Conservation (phyloP, 2,113 vertebrate species). For the Oxyruncus cristatus region DNA sequence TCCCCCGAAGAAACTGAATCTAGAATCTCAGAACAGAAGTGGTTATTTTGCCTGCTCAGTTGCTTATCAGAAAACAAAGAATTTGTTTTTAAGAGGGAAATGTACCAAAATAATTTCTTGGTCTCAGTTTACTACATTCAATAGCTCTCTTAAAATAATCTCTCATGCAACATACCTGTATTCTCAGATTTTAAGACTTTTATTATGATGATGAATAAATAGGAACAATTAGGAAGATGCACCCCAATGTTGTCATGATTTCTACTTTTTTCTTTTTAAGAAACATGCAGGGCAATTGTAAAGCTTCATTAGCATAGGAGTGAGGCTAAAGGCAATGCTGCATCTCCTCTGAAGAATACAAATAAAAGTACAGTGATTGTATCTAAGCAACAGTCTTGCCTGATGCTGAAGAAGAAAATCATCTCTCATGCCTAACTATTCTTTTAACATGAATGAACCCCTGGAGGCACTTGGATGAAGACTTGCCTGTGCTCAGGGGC, state of each 20-base stretch:
- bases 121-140: no score
- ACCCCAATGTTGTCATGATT: not conserved
- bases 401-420: not conserved
- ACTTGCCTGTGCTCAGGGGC: not conserved
- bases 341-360: not conserved
- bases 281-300: not conserved
- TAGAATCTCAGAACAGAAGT: not conserved
- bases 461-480: not conserved
- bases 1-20: not conserved
- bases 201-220: not conserved
- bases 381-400: conserved; percentile 6
- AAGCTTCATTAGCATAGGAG: not conserved
- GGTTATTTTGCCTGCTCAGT: not conserved
- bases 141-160: no score
- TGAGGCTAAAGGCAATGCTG: not conserved
- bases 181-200: not conserved
- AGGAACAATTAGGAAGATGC: not conserved
- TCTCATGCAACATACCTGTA: not conserved
- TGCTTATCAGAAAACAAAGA: not conserved
- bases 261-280: not conserved
- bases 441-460: not conserved
- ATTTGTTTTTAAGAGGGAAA: conserved; percentile 10
- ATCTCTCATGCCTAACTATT: not conserved
- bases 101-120: not conserved
- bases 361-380: not conserved